Evolutionary conservation across 1,140 invertebrate genomes (phyloP), one percentile per base, ranked within the genome.

Genomic region (Ridgeia piscesae): DNA sequence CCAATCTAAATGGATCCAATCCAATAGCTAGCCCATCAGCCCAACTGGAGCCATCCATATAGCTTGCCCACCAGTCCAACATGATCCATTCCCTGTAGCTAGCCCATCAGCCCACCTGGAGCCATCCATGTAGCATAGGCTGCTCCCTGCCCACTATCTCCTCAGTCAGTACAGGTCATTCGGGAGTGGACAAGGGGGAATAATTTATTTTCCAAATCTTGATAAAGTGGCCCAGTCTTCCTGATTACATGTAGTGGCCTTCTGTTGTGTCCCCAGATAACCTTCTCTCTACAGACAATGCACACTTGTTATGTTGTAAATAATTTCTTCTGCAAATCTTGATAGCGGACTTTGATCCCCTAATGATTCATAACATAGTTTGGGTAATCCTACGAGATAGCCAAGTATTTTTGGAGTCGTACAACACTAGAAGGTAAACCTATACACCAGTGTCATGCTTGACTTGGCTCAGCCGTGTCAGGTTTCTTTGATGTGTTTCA

Each of bases 311-410:
- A 77, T 77, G 58, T 77, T 77, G 58, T 77, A 77, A 77, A 77
- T 77, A 77, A 77, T 77, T 77, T 77, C 58, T 77, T 77, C 58
- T 77, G 27, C 58, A 77, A 77, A 77, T 77, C 58, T 77, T 77
- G 58, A 77, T 77, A 77, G 27, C 14, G 17, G 58, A 77, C 58
- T 77, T 77, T 77, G 58, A 77, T 77, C 17, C 58, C 58, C 4
- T 77, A 77, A 77, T 77, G 27, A 77, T 0, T 9, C 58, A 77
- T 31, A 77, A 77, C 27, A 77, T 21, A 77, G 58, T 77, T 21
- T 77, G 58, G 11, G 0, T 77, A 77, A 77, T 77, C 58, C 58
- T 50, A 77, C 2, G 58, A 77, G 58, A 77, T 77, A 77, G 58
- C 17, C 4, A 21, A 4, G 58, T 77, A 77, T 77, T 77, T 77